Evolutionary conservation across 2,113 vertebrate genomes (phyloP), one percentile per base, ranked within the genome.

Genomic region (Chascanopsetta lugubris): DNA sequence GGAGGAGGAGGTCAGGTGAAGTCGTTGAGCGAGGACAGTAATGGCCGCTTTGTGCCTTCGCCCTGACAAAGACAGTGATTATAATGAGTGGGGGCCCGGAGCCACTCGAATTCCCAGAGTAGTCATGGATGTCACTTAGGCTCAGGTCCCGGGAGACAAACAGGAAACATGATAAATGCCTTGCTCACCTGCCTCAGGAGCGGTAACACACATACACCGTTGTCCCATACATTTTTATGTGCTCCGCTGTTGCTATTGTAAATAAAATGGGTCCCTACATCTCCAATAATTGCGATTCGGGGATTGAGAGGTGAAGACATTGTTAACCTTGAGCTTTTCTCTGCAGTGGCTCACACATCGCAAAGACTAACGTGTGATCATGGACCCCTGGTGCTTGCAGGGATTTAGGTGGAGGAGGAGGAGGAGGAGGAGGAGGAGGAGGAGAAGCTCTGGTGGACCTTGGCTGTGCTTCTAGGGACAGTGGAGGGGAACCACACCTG

Each of bases 1-100:
- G n/a, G n/a, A 43, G 66, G 80, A 75, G 85, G 80, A 75, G 85
- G 74, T 85, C 80, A 84, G 76, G 63, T 73, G 69, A 12, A 73
- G 42, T 27, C 51, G 77, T 81, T 72, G 67, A 72, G 60, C 5
- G 6, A 34, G 46, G 72, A 74, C 47, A 69, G 50, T 72, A 80
- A 82, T 83, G 72, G 73, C 25, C 15, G n/a, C 57, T 59, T 73
- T 81, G 77, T 71, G 71, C 61, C 66, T 68, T 45, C n/a, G 48
- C 58, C 29, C 69, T 66, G 48, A 61, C 66, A 72, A 58, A 69
- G 71, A 82, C 77, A 75, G 64, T 36, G 53, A 79, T 78, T 64
- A 82, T 83, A 81, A 83, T 42, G 9, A 51, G 29, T 51, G 51
- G 34, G n/a, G 53, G 63, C 75, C 53, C 22, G 0, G 21, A 76